Evolutionary conservation across 2,113 vertebrate genomes (phyloP), one percentile per base, ranked within the genome.

Genomic region (Brachirus orientalis): DNA sequence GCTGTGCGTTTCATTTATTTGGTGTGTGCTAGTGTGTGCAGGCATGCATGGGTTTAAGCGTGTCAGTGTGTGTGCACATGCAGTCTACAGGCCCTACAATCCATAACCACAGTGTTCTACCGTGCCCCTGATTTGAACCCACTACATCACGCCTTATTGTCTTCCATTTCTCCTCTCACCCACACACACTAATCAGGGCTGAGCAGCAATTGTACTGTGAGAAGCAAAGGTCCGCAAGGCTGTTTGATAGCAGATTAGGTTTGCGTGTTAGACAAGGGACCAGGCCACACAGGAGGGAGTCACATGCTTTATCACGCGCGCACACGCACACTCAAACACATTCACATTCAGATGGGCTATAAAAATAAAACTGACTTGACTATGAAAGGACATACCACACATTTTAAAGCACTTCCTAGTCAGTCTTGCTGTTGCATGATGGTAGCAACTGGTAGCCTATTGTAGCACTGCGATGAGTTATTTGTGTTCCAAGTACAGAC

Each of bases 231-330:
- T 80, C 79, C 59, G 54, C 44, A 38, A 55, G 62, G 76, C 73
- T 84, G 86, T 86, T 88, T 89, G 82, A 90, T 84, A 80, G 81
- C 76, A 89, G 88, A 88, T 91, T 90, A 90, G 78, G 72, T 46
- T 69, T 65, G 10, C 10, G 2, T 78, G 80, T 76, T 77, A 65
- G 75, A 67, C 71, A 62, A 43, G 76, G 64, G 57, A 69, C 55
- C 50, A 41, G 84, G 77, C 76, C 84, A 86, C 88, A 85, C 83
- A 84, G 57, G 60, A 73, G 59, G 71, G 43, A 65, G 83, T 88
- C 83, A 87, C 86, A 89, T 89, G 88, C 66, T 81, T 54, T 70
- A 59, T 75, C 50, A 63, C 66, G 64, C 65, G 57, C 28, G 51
- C 56, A 28, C 35, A 43, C 19, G 17, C 37, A 56, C 46, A 50